Base-by-base conservation (phyloP, 2,888 invertebrate genomes). In the Zaprionus lineosus region DNA sequence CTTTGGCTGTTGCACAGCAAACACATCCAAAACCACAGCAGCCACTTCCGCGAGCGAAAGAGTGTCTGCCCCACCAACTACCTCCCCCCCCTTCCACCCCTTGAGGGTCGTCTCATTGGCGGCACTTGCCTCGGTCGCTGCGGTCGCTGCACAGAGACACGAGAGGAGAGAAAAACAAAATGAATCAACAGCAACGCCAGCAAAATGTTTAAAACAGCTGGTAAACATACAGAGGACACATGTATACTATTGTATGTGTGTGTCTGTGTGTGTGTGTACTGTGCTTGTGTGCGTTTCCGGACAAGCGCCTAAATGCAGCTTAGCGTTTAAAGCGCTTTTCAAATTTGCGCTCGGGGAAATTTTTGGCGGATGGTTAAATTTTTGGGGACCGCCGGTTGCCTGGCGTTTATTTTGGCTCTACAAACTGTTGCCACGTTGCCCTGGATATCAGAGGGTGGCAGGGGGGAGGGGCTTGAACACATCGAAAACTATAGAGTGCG, bases 201-300 rank as follows among this genome's bases (percentile, higher is more conserved):
- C 75, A 67, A 65, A 78, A 74, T 82, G 66, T 64, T 78, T 4
- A 66, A 77, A 77, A 74, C 78, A 72, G 82, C 73, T 82, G 75
- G 36, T 71, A 63, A 82, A 65, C 70, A 69, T 58, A 71, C 78
- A 74, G 64, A 69, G 63, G 58, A 60, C 56, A 57, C 51, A 57
- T 24, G 51, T n/a, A n/a, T n/a, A n/a, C 19, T 14, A 11, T 14
- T 28, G 14, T 24, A 21, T 26, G 18, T 9, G 34, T 21, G 3
- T 31, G 5, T 12, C 19, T 28, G 3, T n/a, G 8, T 36, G 19
- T 19, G 33, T 44, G 34, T 47, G 29, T 19, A n/a, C n/a, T n/a
- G 31, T 51, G 26, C 33, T 19, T 33, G 48, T 60, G 62, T 66
- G 48, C 44, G 21, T 29, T 19, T 33, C 21, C n/a, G 34, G 18